Evolutionary conservation across 2,113 vertebrate genomes (phyloP).

Genomic region (Tragelaphus strepsiceros): DNA sequence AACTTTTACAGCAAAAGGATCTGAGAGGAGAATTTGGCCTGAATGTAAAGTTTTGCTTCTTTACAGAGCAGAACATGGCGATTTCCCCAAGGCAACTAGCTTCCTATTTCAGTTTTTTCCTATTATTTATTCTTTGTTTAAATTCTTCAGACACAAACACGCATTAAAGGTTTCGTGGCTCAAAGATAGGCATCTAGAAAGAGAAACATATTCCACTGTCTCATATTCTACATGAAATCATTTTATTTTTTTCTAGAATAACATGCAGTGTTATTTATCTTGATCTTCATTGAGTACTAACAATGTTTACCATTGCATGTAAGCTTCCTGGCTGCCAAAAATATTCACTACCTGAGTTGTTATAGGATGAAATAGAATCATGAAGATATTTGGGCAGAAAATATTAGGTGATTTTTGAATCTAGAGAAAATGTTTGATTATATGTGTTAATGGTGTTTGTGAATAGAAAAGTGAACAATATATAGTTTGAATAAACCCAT

Average conservation of each 20-base stretch:
- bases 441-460: neutral
- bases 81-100: neutral
- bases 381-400: neutral
- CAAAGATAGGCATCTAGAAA: slow-evolving; percentile 25
- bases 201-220: neutral
- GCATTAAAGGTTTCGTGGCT: neutral
- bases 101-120: neutral
- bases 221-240: neutral
- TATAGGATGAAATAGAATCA: neutral
- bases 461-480: neutral
- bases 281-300: neutral
- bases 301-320: neutral
- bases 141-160: slow-evolving; percentile 32
- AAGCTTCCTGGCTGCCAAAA: neutral
- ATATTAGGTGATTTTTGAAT: neutral
- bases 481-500: neutral
- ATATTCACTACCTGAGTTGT: neutral
- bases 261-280: neutral
- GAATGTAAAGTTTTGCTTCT: neutral
- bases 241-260: neutral
- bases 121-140: slow-evolving; percentile 33
- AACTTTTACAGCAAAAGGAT: neutral
- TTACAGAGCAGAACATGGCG: neutral
- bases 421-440: neutral
- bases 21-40: neutral